Evolutionary conservation across 2,797 vertebrate genomes (phyloP).

Genomic region (Loriculus beryllinus): DNA sequence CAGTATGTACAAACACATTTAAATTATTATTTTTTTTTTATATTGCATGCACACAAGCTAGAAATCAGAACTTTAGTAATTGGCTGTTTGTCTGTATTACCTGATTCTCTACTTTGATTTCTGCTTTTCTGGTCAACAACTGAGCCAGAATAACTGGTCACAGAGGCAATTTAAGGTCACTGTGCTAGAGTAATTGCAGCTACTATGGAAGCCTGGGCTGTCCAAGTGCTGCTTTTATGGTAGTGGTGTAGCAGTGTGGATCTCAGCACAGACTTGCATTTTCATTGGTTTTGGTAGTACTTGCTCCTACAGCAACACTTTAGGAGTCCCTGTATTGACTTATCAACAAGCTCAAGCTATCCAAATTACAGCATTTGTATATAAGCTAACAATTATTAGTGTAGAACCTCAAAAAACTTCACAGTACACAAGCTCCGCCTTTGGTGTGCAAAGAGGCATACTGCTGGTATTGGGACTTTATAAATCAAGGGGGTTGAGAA

Average conservation of each 20-base stretch:
- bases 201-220: not conserved
- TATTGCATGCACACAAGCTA: not conserved
- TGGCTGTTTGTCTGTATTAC: not conserved
- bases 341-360: not conserved
- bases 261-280: not conserved
- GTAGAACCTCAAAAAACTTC: not conserved
- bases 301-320: not conserved
- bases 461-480: not conserved
- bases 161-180: not conserved
- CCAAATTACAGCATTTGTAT: not conserved
- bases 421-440: not conserved
- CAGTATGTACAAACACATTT: not conserved
- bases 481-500: not conserved
- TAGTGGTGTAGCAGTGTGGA: not conserved
- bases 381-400: not conserved
- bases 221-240: not conserved
- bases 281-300: not conserved
- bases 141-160: not conserved
- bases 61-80: not conserved
- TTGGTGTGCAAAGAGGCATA: not conserved
- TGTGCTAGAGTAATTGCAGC: fast-evolving
- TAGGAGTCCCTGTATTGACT: not conserved
- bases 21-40: not conserved
- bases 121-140: not conserved
- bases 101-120: not conserved